Evolutionary conservation across 1,140 invertebrate species (phyloP).

Genomic region (Aricia agestis): DNA sequence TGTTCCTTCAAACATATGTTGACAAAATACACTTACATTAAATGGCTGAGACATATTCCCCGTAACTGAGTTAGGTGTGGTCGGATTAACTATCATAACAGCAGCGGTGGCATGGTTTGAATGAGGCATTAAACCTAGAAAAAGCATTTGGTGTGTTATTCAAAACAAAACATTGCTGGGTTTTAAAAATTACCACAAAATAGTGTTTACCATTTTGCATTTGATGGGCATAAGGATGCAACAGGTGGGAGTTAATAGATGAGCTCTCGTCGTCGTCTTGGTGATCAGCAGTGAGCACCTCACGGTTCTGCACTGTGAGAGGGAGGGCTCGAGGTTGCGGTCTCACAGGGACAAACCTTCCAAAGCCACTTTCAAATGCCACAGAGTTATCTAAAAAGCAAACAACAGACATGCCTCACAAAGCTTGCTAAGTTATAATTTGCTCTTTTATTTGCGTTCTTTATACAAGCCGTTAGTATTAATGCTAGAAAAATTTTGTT

Average conservation of each 20-base stretch:
- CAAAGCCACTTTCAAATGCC: conserved; percentile 67
- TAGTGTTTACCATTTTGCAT: conserved; percentile 58
- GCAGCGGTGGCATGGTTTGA: conserved; percentile 70
- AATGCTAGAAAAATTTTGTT: neutral
- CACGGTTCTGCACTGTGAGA: conserved; percentile 59
- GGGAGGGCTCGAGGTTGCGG: conserved; percentile 66
- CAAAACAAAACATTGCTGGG: neutral
- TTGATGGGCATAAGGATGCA: conserved; percentile 65
- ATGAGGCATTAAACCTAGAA: conserved; percentile 63
- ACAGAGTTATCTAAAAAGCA: conserved; percentile 57
- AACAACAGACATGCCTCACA: conserved; percentile 19
- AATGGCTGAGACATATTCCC: conserved; percentile 63
- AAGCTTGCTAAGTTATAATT: neutral
- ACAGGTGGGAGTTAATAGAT: conserved; percentile 51
- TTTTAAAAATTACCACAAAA: neutral
- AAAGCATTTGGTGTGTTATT: conserved; percentile 11
- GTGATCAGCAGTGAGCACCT: conserved; percentile 49
- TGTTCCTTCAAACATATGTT: neutral
- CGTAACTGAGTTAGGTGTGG: conserved; percentile 65
- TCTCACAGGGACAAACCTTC: conserved; percentile 71
- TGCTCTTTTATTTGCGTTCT: neutral
- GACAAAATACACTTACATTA: conserved; percentile 48
- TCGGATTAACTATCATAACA: conserved; percentile 75
- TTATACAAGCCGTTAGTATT: neutral
- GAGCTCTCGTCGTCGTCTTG: conserved; percentile 47